Evolutionary conservation across 1,140 invertebrate species (phyloP).

Genomic region (Drosophila subobscura): DNA sequence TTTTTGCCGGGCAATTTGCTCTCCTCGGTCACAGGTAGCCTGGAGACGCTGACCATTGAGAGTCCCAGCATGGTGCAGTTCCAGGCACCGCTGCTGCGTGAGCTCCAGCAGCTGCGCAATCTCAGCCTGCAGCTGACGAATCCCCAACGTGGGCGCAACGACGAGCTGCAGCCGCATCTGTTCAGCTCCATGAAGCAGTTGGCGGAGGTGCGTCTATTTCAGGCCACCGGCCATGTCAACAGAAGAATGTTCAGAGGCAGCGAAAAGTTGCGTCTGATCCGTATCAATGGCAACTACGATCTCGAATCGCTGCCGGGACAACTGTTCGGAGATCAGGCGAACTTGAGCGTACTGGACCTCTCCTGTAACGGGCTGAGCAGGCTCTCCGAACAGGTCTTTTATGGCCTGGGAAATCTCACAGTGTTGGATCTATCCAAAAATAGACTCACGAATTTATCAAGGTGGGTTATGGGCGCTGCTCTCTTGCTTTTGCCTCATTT

Average conservation of each 20-base stretch:
- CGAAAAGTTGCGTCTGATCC: conserved; percentile 84
- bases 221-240: conserved; percentile 79
- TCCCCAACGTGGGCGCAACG: not conserved
- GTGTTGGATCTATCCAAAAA: conserved; percentile 85
- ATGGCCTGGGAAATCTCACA: conserved; percentile 84
- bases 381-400: conserved; percentile 85
- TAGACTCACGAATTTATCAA: conserved; percentile 63
- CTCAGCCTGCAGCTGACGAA: conserved; percentile 39
- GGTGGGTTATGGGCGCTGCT: conserved; percentile 34
- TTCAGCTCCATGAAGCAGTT: conserved; percentile 80
- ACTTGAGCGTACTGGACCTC: conserved; percentile 85
- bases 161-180: conserved; percentile 30
- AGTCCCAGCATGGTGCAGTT: conserved; percentile 56
- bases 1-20: conserved; percentile 42
- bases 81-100: conserved; percentile 25
- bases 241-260: conserved; percentile 86
- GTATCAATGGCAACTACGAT: conserved; percentile 85
- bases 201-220: conserved; percentile 84
- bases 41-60: conserved; percentile 48
- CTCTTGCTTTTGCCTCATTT: conserved; percentile 9
- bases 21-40: conserved; percentile 35
- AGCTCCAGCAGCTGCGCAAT: conserved; percentile 57
- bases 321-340: conserved; percentile 85
- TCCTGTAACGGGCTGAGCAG: conserved; percentile 85
- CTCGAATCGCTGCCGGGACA: conserved; percentile 84